Evolutionary conservation across 1,140 invertebrate genomes (phyloP).

Genomic region (Achroia grisella): DNA sequence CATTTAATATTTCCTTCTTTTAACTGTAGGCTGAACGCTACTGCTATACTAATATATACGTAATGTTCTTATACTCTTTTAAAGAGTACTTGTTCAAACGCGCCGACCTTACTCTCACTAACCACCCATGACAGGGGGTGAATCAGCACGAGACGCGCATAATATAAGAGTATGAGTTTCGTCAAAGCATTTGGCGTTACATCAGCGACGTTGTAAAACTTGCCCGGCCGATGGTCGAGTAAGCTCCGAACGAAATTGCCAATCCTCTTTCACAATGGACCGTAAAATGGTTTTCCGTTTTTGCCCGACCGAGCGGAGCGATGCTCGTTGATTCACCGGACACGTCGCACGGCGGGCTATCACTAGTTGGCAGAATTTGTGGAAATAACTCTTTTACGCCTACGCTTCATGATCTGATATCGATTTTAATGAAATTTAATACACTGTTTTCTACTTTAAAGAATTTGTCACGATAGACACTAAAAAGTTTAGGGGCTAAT

Average conservation of each 20-base stretch:
- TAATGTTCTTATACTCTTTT: too few species aligned
- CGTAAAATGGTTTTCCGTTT: constrained; percentile 72
- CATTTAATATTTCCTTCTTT: too few species aligned
- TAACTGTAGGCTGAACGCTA: too few species aligned
- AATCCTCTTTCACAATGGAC: constrained; percentile 70
- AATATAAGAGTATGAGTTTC: constrained; percentile 23
- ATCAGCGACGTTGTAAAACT: constrained; percentile 62
- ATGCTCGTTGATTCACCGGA: constrained; percentile 65
- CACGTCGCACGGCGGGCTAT: constrained; percentile 59
- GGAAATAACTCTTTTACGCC: constrained; percentile 52
- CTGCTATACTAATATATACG: too few species aligned
- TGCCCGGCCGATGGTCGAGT: constrained; percentile 55
- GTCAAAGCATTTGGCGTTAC: constrained; percentile 36
- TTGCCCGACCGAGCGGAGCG: constrained; percentile 62
- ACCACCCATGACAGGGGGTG: not conserved
- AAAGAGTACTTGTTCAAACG: too few species aligned
- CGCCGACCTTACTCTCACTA: too few species aligned
- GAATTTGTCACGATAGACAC: too few species aligned
- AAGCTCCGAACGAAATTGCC: constrained; percentile 65
- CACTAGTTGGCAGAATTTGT: constrained; percentile 52
- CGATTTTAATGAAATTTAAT: too few species aligned
- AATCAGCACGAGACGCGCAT: constrained; percentile 17
- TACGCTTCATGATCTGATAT: constrained; percentile 10
- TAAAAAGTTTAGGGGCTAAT: too few species aligned
- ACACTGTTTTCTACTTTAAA: too few species aligned